Evolutionary conservation across 2,797 vertebrate genomes (phyloP), one percentile per base, ranked within the genome.

Genomic region (Enteromius anoplus): DNA sequence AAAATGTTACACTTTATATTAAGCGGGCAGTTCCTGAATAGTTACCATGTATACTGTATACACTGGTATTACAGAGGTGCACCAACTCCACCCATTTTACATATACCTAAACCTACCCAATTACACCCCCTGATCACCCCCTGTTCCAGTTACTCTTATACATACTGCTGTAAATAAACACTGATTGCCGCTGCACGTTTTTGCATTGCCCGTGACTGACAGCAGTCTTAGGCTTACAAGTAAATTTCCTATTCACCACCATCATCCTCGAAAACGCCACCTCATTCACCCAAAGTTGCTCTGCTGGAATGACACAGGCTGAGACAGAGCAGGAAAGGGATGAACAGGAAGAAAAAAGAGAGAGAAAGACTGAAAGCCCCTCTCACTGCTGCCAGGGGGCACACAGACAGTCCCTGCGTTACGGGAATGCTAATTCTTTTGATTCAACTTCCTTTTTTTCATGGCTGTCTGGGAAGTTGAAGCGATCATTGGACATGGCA

Each of bases 381-480:
- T 91, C 91, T 93, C 92, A 89, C 91, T 91, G 92, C 92, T 93
- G 94, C 93, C 93, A 93, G 92, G 92, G 68, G 94, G 93, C 94
- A 92, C 93, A 92, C 93, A 94, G 94, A 95, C 94, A 93, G 91
- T 90, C 92, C 91, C 91, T 93, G 90, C 91, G 93, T 93, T 90
- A 89, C 78, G 87, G 88, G 94, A 95, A 95, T 95, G 94, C 93
- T 95, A 95, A 95, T 95, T 90, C 88, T 90, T 91, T 91, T 90
- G 91, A 92, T 92, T 92, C 93, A 88, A 90, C 90, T 86, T 78
- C 29, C 78, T 37, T 81, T 81, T 85, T 81, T 86, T 83, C 81
- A 85, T 79, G 26, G 76, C 58, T 82, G 85, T 86, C 83, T 87
- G 86, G 78, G 75, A 87, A 87, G 86, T 87, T 87, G 81, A 84